A percentile compares a stretch with the other conserved stretches of the same genome.
These are phyloP conservation scores for Choristoneura rosaceana DNA, from an alignment of 2,888 invertebrate genomes.

Conservation along the genomic window DNA sequence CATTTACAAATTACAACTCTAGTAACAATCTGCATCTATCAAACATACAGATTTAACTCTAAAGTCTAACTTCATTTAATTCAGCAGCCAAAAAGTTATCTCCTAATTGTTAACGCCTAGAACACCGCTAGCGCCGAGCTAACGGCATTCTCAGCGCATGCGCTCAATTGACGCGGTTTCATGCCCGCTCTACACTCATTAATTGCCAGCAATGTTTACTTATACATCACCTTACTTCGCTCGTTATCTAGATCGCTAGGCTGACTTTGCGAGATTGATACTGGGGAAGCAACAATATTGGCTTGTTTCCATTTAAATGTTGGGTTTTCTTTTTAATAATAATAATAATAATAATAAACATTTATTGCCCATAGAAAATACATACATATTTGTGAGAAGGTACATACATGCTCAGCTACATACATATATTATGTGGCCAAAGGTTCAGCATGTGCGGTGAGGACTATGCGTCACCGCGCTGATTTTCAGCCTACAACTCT, in stretches of 20 bases:
- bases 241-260: conserved; percentile 22
- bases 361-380: too few relatives aligned
- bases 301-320: neutral
- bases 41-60: too few relatives aligned
- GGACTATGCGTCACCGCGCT: too few relatives aligned
- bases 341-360: too few relatives aligned
- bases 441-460: too few relatives aligned
- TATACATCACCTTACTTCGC: neutral
- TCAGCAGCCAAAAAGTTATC: conserved; percentile 19
- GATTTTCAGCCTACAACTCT: too few relatives aligned
- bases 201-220: conserved; percentile 11
- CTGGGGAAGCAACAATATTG: neutral
- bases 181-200: conserved; percentile 30
- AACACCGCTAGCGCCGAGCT: conserved; percentile 15
- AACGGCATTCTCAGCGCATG: conserved; percentile 30
- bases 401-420: too few relatives aligned
- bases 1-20: too few relatives aligned
- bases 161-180: conserved; percentile 31
- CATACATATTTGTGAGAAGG: too few relatives aligned
- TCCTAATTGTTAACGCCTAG: conserved; percentile 40
- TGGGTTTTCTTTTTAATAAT: too few relatives aligned
- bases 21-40: too few relatives aligned
- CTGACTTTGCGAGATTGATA: neutral
- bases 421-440: too few relatives aligned
- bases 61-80: neutral